Evolutionary conservation across 2,113 vertebrate species (phyloP).

Genomic region (Tupaia tana): DNA sequence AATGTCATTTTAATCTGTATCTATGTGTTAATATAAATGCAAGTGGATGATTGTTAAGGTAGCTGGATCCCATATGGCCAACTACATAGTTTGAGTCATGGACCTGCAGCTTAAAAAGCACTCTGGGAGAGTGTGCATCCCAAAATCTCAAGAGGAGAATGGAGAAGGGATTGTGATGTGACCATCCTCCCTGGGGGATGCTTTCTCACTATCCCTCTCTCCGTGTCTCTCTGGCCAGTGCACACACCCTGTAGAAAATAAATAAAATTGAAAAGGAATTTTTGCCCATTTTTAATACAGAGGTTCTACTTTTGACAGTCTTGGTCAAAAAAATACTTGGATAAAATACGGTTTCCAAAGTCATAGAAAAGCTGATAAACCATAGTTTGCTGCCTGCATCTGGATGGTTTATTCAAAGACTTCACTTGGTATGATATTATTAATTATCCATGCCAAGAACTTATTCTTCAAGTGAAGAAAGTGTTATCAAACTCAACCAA

Average conservation of each 20-base stretch:
- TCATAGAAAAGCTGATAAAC: background rate
- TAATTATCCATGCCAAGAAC: background rate
- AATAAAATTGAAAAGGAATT: slow-evolving; percentile 40
- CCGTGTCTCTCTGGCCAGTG: too few relatives aligned
- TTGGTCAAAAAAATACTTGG: slow-evolving; percentile 14
- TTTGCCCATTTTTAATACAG: background rate
- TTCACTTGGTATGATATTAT: slow-evolving; percentile 10
- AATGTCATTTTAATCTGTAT: background rate
- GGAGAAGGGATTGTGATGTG: too few relatives aligned
- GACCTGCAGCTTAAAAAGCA: too few relatives aligned
- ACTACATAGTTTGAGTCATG: too few relatives aligned
- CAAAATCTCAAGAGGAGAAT: too few relatives aligned
- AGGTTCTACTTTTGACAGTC: background rate
- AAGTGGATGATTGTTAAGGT: too few relatives aligned
- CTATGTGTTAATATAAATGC: background rate
- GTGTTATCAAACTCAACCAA: too few relatives aligned
- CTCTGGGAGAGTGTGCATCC: too few relatives aligned
- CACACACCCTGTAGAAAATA: background rate
- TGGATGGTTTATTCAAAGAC: slow-evolving; percentile 2
- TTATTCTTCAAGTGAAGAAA: slow-evolving; percentile 36
- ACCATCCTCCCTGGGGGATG: too few relatives aligned
- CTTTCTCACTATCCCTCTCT: too few relatives aligned
- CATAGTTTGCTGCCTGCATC: background rate
- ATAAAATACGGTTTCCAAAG: background rate
- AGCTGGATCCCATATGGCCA: too few relatives aligned